These are phyloP conservation scores for Seira musarum DNA, from an alignment of 2,888 invertebrate genomes.

Conservation along the genomic window DNA sequence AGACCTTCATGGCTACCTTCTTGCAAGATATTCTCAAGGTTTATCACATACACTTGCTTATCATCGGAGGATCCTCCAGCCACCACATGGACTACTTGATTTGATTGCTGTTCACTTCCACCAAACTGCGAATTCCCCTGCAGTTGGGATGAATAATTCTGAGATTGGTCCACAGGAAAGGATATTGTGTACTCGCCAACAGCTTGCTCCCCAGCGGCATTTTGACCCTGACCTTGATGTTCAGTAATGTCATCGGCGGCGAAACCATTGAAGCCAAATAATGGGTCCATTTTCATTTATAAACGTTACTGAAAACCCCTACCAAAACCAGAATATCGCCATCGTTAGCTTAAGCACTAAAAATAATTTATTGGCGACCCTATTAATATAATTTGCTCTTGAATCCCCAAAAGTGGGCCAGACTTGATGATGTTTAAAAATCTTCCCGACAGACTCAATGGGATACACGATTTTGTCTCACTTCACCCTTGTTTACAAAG, in stretches of 20 bases:
- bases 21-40: conserved; percentile 35
- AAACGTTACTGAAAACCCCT: background rate
- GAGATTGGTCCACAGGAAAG: conserved; percentile 22
- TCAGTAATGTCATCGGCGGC: conserved; percentile 22
- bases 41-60: conserved; percentile 36
- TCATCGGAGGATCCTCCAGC: conserved; percentile 24
- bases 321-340: background rate
- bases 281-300: conserved; percentile 41
- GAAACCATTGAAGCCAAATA: conserved; percentile 30
- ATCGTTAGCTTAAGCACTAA: no score
- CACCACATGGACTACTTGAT: conserved; percentile 32
- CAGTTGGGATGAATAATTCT: conserved; percentile 11
- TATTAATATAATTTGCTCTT: no score
- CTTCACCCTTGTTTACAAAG: background rate
- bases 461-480: background rate
- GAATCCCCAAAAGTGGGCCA: no score
- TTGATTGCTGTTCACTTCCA: background rate
- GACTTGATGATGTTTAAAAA: no score
- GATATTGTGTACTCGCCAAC: conserved; percentile 33
- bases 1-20: background rate
- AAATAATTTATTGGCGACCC: no score
- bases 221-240: conserved; percentile 7
- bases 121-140: background rate
- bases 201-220: background rate
- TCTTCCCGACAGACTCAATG: no score